Evolutionary conservation across 2,888 invertebrate genomes (phyloP).

Genomic region (Spodoptera littoralis): DNA sequence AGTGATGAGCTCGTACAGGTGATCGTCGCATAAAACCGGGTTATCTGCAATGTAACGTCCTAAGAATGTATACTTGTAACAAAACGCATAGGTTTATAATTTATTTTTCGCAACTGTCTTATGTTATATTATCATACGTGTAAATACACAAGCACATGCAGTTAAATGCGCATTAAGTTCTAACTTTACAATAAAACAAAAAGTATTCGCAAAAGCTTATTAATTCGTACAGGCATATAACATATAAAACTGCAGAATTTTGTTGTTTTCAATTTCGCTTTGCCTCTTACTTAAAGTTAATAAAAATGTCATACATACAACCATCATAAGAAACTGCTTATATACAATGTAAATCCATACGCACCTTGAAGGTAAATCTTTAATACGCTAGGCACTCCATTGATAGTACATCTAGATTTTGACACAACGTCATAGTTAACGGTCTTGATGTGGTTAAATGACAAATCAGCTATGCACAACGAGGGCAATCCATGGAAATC

Average conservation of each 20-base stretch:
- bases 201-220: conserved; percentile 37
- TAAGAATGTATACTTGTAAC: conserved; percentile 43
- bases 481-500: conserved; percentile 95
- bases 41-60: conserved; percentile 90
- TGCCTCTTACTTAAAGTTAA: conserved; percentile 24
- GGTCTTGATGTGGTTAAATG: conserved; percentile 92
- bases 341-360: conserved; percentile 50
- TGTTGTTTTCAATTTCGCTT: conserved; percentile 42
- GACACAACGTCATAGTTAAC: conserved; percentile 93
- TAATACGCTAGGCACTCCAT: conserved; percentile 93
- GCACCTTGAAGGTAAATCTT: conserved; percentile 95
- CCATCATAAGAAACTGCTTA: neutral
- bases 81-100: conserved; percentile 2
- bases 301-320: neutral
- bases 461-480: conserved; percentile 94
- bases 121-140: neutral
- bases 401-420: conserved; percentile 94
- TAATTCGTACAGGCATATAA: conserved; percentile 30
- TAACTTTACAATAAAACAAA: neutral
- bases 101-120: conserved; percentile 8
- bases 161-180: neutral
- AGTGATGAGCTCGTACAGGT: conserved; percentile 91
- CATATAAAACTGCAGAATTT: conserved; percentile 1
- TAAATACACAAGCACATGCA: conserved; percentile 1
- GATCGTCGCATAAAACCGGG: conserved; percentile 93